A percentile compares a stretch with the other conserved stretches of the same genome.
phyloP scores from a whole-genome alignment of 2,113 vertebrate species.

The Hippolais icterina region DNA sequence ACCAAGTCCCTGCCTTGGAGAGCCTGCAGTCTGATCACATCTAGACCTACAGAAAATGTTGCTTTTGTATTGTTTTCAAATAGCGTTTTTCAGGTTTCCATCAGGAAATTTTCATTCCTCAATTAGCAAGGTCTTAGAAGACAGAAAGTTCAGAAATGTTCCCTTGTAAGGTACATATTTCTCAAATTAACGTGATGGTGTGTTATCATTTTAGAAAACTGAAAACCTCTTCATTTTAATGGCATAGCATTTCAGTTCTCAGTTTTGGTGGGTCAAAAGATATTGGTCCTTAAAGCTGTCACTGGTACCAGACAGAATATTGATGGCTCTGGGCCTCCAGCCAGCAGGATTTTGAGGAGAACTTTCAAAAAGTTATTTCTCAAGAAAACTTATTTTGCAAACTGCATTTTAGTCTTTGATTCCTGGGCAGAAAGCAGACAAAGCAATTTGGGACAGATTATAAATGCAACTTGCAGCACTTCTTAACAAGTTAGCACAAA shows the following conservation, averaged over 20 bases:
- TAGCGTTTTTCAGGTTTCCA: not conserved
- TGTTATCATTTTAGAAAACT: not conserved
- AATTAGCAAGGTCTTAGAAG: not conserved
- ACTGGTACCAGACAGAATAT: not conserved
- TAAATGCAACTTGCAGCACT: not conserved
- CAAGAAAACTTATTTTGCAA: not conserved
- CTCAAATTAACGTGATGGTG: not conserved
- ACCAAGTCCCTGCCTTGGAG: not conserved
- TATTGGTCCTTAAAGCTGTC: constrained; percentile 23
- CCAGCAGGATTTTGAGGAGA: not conserved
- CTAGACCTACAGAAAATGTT: not conserved
- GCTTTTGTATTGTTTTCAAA: not conserved
- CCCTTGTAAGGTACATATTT: not conserved
- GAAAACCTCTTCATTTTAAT: not conserved
- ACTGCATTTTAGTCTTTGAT: not conserved
- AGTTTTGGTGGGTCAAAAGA: not conserved
- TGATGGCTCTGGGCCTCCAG: constrained; percentile 9
- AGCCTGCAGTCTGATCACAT: not conserved
- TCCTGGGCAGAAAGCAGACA: not conserved
- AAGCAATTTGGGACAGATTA: not conserved
- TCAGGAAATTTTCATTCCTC: not conserved
- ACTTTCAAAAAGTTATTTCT: constrained; percentile 10
- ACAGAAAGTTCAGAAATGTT: not conserved
- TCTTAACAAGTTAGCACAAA: constrained; percentile 19
- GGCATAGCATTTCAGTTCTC: not conserved